Evolutionary conservation across 2,797 vertebrate species (phyloP), one percentile per base, ranked within the genome.

Genomic region (Distichodus sexfasciatus): DNA sequence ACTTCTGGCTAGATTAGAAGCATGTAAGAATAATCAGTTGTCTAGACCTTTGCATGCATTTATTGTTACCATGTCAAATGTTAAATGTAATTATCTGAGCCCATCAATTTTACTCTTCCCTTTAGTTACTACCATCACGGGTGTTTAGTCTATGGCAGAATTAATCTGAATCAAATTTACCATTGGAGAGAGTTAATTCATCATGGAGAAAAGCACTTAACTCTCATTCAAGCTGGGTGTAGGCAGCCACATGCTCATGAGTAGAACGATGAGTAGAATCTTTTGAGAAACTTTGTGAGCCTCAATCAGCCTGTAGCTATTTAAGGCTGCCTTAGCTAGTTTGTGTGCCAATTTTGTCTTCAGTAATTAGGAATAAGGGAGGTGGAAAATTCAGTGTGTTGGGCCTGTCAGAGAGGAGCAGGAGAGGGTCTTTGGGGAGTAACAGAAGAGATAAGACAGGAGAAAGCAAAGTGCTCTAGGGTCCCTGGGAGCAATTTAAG

Each of bases 401-500:
- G 59, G 47, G 63, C 41, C 63, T 74, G 74, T 62, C 77, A 79
- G 46, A 38, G 62, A 57, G 33, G 40, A 60, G 47, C 11, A n/a
- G 47, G 57, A 19, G 41, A 53, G 17, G 24, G 28, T 76, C 77
- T 79, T 31, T 55, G 10, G 77, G 77, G 77, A 79, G 71, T 74
- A 44, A 43, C 59, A 40, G 64, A 9, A 31, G 51, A 72, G 63
- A 71, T 76, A 74, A 74, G 40, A 64, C 74, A 53, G 64, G 58
- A 63, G 67, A 69, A 72, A 68, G 69, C 53, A 71, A 71, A 76
- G 71, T 79, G 77, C 71, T 76, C 28, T 0, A 64, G 59, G 71
- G 67, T 76, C 71, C 63, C 67, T 76, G 43, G 63, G 67, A 76
- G 71, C 67, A 63, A 68, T 76, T 76, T 76, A 21, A 74, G 68